Base-by-base conservation (phyloP, 2,113 vertebrate genomes). In the Calidris pygmaea region DNA sequence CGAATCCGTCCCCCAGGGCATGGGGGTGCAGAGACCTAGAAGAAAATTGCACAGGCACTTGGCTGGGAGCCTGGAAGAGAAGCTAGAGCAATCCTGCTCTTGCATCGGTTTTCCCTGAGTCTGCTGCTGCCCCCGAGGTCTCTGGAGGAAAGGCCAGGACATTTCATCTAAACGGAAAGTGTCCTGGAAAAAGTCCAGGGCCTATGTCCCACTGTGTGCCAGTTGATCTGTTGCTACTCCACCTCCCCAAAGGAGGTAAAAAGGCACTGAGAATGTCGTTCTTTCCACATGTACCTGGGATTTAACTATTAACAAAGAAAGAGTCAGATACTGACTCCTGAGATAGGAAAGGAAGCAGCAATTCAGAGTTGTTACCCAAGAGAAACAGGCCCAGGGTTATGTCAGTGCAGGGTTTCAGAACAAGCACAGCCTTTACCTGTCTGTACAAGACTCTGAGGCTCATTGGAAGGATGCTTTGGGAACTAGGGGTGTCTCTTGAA, bases 11-110 rank as follows among this genome's bases (percentile, higher is more conserved):
- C 21, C 10, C 8, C 26, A 15, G 22, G 60, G 39, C 3, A 47
- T 17, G 35, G 4, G 0, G 10, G 0, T 41, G 13, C 2, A 3
- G 41, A 76, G 23, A 43, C 52, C 9, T 11, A 18, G 45, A 56
- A 13, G 9, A 56, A 76, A 73, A 50, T 20, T 50, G 3, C 34
- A 35, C 0, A 8, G 48, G 8, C 14, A 50, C 4, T 3, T 41
- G 58, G 3, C 47, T 5, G 4, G 9, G 37, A 79, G 48, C 27
- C 37, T 68, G 43, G 62, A 65, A 63, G n/a, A 35, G 24, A 14
- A 27, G 12, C 3, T 50, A n/a, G 11, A 47, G 9, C 71, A 73
- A 47, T 2, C 6, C 22, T 78, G 60, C 23, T 66, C 41, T 21
- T 43, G 7, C 43, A 13, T 7, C 2, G 4, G 16, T 39, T 79